phyloP scores from a whole-genome alignment of 2,888 invertebrate species.

The Heliothis peltigera region DNA sequence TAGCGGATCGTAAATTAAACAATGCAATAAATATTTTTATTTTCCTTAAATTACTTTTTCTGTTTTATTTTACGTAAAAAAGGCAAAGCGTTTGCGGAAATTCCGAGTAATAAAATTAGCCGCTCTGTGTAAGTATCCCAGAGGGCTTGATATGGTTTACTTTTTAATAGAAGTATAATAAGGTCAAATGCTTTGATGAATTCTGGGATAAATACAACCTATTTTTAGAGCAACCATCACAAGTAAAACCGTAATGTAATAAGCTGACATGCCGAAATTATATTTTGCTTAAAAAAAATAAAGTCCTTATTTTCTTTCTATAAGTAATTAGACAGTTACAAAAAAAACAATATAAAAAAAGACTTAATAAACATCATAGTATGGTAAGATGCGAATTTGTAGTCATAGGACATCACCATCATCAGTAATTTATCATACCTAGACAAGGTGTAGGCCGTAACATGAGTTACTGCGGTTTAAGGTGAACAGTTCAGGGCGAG shows the following conservation, averaged over 20 bases:
- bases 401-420: too few relatives aligned
- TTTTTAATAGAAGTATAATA: neutral
- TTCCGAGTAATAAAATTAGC: constrained; percentile 42
- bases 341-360: too few relatives aligned
- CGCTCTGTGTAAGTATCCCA: constrained; percentile 34
- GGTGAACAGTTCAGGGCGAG: constrained; percentile 1
- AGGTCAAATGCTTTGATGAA: neutral
- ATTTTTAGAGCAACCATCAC: constrained; percentile 3
- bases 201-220: neutral
- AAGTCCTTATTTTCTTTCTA: too few relatives aligned
- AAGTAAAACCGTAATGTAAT: neutral
- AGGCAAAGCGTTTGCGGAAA: constrained; percentile 32
- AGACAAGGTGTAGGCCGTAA: too few relatives aligned
- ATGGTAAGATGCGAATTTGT: too few relatives aligned
- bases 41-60: constrained; percentile 52
- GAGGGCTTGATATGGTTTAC: constrained; percentile 22
- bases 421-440: too few relatives aligned
- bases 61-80: constrained; percentile 51
- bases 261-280: neutral
- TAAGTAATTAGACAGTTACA: too few relatives aligned
- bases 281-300: neutral
- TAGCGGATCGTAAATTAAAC: constrained; percentile 66
- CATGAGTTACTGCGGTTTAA: neutral
- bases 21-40: constrained; percentile 70
- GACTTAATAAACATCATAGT: too few relatives aligned